A percentile compares a stretch with the other conserved stretches of the same genome.
These are phyloP conservation scores for Resseliella maxima DNA, from an alignment of 2,888 invertebrate genomes.

Conservation along the genomic window DNA sequence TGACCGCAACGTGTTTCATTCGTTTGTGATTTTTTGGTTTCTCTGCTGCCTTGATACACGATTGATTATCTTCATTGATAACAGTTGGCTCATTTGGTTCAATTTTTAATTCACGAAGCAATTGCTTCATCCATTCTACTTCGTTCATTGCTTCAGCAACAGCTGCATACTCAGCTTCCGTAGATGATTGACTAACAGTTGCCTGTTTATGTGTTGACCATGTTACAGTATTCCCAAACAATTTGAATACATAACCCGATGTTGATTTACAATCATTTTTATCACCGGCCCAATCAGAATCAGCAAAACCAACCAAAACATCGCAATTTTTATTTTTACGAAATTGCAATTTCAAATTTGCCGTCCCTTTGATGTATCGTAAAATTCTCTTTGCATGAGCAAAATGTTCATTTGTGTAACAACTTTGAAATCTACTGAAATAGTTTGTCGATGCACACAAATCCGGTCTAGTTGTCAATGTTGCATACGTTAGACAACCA, in stretches of 20 bases:
- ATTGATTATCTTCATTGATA: constrained; percentile 47
- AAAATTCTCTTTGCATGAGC: constrained; percentile 59
- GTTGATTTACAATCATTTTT: constrained; percentile 56
- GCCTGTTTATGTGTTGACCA: constrained; percentile 46
- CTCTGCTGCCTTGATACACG: constrained; percentile 7
- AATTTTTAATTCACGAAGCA: constrained; percentile 39
- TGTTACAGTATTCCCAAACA: constrained; percentile 54
- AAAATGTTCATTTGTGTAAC: constrained; percentile 58
- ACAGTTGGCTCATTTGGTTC: neutral
- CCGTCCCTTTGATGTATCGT: constrained; percentile 56
- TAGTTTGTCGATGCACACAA: constrained; percentile 60
- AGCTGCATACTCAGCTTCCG: constrained; percentile 56
- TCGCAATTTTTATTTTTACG: constrained; percentile 56
- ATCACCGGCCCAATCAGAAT: constrained; percentile 57
- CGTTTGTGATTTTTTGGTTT: constrained; percentile 29
- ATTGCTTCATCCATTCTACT: constrained; percentile 29
- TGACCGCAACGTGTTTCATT: constrained; percentile 49
- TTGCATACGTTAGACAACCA: constrained; percentile 58
- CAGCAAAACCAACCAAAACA: constrained; percentile 57
- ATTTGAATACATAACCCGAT: constrained; percentile 54
- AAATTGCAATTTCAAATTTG: constrained; percentile 55
- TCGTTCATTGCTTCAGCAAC: constrained; percentile 51
- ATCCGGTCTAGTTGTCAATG: constrained; percentile 59
- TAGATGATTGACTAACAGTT: constrained; percentile 20
- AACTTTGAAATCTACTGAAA: constrained; percentile 60